Evolutionary conservation across 37 sponge, comb jelly and placozoan species (phyloP), one percentile per base, ranked within the genome.

Genomic region (Geodia barretti): DNA sequence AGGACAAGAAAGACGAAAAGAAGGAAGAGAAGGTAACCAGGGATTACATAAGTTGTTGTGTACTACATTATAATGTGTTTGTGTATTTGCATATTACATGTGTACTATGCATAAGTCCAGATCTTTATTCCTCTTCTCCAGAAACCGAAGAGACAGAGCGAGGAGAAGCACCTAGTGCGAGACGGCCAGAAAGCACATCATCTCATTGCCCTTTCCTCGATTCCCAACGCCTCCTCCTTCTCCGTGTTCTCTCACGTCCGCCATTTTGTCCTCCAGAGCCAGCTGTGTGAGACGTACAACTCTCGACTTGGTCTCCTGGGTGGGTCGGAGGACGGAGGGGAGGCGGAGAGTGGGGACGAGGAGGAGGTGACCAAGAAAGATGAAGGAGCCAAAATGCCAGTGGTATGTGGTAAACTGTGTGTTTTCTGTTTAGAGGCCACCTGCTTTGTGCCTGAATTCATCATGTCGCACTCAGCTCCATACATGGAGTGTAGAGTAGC

Each of bases 271-370:
- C 84, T 87, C 30, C 92, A 92, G 77, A 79, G 79, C 39, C 65
- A 87, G 76, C 82, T 92, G 62, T 87, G 88, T 42, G 81, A 84
- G 67, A 84, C 76, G 34, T 92, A 68, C 81, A 92, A 92, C 73
- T 63, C 41, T 41, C 81, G 92, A 0, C 29, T 80, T 33, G 29
- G 41, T 20, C 2, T 25, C 7, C 37, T 25, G 17, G 33, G 19
- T 29, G 59, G 35, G 23, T 30, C 24, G 8, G 61, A 28, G n/a
- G 86, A 85, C 33, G 61, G 21, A 0, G 42, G 65, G 3, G 92
- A 87, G 39, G 43, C 19, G 7, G 85, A 84, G 54, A 75, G 60
- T 19, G 85, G 83, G 4, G 81, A 74, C 26, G 86, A 76, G n/a
- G 59, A 72, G 43, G 90, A 84, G 19, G 68, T 26, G 24, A 72